A percentile compares a stretch with the other conserved stretches of the same genome.
Conservation (phyloP, 2,888 invertebrate genomes). For the Fragum sueziense region DNA sequence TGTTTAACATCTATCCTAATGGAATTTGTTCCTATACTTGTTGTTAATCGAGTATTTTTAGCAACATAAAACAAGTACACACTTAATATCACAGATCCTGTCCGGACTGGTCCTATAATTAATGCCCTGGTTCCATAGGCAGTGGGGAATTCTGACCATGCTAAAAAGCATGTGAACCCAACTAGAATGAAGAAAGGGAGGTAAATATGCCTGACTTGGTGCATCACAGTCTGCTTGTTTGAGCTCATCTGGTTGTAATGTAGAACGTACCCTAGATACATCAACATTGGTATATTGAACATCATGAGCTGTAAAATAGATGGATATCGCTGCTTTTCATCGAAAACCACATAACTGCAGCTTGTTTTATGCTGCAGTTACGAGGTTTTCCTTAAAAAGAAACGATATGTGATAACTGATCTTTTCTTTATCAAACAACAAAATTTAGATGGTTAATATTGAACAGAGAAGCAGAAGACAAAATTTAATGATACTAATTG, state of each 20-base stretch:
- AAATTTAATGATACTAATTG: too few relatives aligned
- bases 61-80: constrained; percentile 83
- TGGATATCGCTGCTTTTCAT: too few relatives aligned
- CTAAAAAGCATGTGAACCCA: constrained; percentile 86
- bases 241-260: constrained; percentile 80
- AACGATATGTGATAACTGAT: too few relatives aligned
- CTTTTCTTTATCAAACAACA: too few relatives aligned
- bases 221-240: constrained; percentile 34
- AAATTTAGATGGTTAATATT: too few relatives aligned
- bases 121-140: constrained; percentile 91
- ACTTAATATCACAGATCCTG: constrained; percentile 90
- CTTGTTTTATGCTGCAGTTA: too few relatives aligned
- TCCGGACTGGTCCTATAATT: constrained; percentile 89
- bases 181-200: constrained; percentile 69
- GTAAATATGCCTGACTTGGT: constrained; percentile 57
- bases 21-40: neutral
- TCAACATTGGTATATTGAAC: constrained; percentile 90
- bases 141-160: constrained; percentile 87
- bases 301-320: constrained; percentile 84
- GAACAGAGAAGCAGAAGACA: too few relatives aligned
- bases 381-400: too few relatives aligned
- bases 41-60: constrained; percentile 33
- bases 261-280: constrained; percentile 88
- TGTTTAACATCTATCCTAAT: constrained; percentile 1
- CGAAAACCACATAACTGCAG: too few relatives aligned